Evolutionary conservation across 2,888 invertebrate species (phyloP).

Genomic region (Flexamia atlantica): DNA sequence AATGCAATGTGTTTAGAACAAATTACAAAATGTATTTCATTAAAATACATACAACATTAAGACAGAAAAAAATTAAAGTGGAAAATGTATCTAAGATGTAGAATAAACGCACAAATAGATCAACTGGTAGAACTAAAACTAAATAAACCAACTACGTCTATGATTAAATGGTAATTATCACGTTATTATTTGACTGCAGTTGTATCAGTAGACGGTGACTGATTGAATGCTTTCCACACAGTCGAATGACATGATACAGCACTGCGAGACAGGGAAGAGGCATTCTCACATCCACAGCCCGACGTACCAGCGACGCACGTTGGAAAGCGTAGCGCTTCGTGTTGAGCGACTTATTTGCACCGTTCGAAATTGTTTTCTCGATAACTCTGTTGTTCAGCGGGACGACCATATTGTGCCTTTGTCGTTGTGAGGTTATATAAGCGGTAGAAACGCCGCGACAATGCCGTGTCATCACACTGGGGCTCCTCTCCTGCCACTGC

Average conservation of each 20-base stretch:
- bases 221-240: too few species aligned
- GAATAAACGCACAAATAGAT: too few species aligned
- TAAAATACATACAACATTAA: too few species aligned
- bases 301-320: not conserved
- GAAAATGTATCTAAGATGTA: too few species aligned
- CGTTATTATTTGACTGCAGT: too few species aligned
- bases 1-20: too few species aligned
- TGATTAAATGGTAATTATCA: too few species aligned
- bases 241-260: not conserved
- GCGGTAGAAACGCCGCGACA: not conserved
- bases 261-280: not conserved
- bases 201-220: too few species aligned
- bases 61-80: too few species aligned
- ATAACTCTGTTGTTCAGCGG: not conserved
- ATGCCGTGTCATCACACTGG: not conserved
- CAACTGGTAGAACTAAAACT: too few species aligned
- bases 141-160: too few species aligned
- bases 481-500: not conserved
- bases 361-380: not conserved
- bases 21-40: too few species aligned
- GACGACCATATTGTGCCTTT: not conserved
- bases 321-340: conserved; percentile 4
- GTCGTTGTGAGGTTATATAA: not conserved
- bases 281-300: not conserved
- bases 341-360: conserved; percentile 15